Percentiles rank a stretch among this genome's conserved stretches.
These are phyloP conservation scores for Zaprionus kolodkinae DNA, from an alignment of 1,140 invertebrate genomes.

Conservation along the genomic window DNA sequence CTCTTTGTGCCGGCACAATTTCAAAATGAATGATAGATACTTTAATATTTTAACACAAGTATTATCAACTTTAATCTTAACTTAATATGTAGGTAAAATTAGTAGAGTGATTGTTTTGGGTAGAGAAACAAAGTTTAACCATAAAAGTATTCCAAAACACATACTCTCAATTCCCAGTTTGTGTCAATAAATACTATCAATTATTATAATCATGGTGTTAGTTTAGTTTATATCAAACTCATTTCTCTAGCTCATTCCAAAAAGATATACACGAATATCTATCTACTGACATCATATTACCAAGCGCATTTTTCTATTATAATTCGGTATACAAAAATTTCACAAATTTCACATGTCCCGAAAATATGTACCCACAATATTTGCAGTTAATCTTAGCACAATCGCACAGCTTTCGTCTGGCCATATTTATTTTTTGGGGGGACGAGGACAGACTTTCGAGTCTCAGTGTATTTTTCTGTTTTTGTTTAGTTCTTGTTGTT, in stretches of 20 bases:
- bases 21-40: neutral
- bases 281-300: conserved; percentile 16
- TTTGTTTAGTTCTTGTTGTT: conserved; percentile 38
- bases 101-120: neutral
- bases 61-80: conserved; percentile 26
- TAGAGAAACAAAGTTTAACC: neutral
- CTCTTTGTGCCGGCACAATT: neutral
- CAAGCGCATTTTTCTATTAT: conserved; percentile 14
- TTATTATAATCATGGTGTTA: conserved; percentile 9
- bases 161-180: neutral
- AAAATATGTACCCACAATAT: conserved; percentile 23
- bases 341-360: conserved; percentile 13
- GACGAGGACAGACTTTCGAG: conserved; percentile 38
- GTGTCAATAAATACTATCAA: neutral
- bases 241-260: neutral
- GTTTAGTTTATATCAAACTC: neutral
- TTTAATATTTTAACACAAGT: conserved; percentile 23
- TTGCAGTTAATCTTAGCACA: conserved; percentile 49
- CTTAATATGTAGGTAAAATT: neutral
- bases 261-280: neutral
- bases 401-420: conserved; percentile 39
- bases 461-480: conserved; percentile 38
- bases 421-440: conserved; percentile 13
- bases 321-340: conserved; percentile 9
- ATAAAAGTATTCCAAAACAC: neutral